Evolutionary conservation across 1,140 invertebrate genomes (phyloP).

Genomic region (Doryteuthis pealeii): DNA sequence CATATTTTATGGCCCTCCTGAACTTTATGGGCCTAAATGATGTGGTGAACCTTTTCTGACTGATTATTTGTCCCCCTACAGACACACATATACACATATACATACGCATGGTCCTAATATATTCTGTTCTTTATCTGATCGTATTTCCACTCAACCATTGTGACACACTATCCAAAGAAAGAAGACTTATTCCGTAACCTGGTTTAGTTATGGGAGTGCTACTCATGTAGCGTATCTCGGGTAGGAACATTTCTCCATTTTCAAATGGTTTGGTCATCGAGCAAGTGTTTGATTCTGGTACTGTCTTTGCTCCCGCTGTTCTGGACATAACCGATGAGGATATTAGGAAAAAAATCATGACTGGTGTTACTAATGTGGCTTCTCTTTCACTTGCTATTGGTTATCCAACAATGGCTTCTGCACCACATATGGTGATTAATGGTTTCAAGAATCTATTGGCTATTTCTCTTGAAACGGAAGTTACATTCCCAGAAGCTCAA

Average conservation of each 20-base stretch:
- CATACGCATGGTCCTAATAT: too few species aligned
- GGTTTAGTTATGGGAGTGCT: too few species aligned
- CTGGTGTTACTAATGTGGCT: conserved; percentile 91
- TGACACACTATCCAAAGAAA: conserved; percentile 96
- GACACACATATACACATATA: too few species aligned
- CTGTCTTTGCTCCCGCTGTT: conserved; percentile 93
- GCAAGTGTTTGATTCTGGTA: too few species aligned
- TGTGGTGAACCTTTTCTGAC: too few species aligned
- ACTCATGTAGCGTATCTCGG: too few species aligned
- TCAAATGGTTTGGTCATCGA: conserved; percentile 93
- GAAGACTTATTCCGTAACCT: conserved; percentile 99
- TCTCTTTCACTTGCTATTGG: conserved; percentile 90
- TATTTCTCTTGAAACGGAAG: too few species aligned
- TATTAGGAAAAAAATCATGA: conserved; percentile 84
- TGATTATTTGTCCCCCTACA: too few species aligned
- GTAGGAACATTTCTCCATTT: conserved; percentile 99
- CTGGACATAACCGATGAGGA: conserved; percentile 98
- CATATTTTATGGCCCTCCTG: too few species aligned
- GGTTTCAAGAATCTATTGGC: conserved; percentile 98
- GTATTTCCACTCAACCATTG: too few species aligned
- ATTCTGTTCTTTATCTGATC: too few species aligned
- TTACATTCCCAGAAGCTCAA: conserved; percentile 90
- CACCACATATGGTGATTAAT: conserved; percentile 94
- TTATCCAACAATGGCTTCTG: conserved; percentile 95
- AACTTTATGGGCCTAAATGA: too few species aligned